Base-by-base conservation (phyloP, 2,888 invertebrate genomes). In the Metellina segmentata region DNA sequence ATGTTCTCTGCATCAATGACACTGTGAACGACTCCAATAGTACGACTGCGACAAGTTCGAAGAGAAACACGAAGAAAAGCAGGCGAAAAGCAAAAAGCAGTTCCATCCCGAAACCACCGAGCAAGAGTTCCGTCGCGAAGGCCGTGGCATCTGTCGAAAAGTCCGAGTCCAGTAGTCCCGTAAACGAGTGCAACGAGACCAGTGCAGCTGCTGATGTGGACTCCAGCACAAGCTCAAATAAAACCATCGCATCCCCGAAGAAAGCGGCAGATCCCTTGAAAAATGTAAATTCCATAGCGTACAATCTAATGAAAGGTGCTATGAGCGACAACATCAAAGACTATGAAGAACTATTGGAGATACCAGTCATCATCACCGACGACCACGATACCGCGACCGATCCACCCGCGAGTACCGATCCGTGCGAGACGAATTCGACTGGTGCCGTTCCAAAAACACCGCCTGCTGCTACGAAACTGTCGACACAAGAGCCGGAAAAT, bases 321-420 rank as follows among this genome's bases (percentile, higher is more conserved):
- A 72, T 87, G 13, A 79, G 81, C 72, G 79, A 81, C 13, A 87
- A 87, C 52, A 87, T 79, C 52, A 13, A 71, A 34, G 87, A 87
- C 71, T 87, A 79, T 16, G 87, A 87, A 74, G 53, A 71, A 34
- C 49, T 90, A 7, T 19, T 90, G n/a, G 83, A 90, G 48, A 90
- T 78, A 34, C 90, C 90, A 49, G 85, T 90, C 6, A 90, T 79
- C 74, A 78, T 90, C 19, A 85, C 85, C 20, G 90, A 90, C 72
- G 90, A 90, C 16, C 71, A 79, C 11, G 87, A 87, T 52, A 34
- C 34, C 4, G 34, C 4, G 34, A 34, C 34, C 1, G 34, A 34
- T 2, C 34, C 34, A 34, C 34, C 34, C 34, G 34, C 4, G 4
- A 34, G 34, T 34, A 34, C 34, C 34, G 34, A 34, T 34, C 34